These are phyloP conservation scores for Tetheella fluctuosa DNA, from an alignment of 2,888 invertebrate genomes.

Conservation along the genomic window DNA sequence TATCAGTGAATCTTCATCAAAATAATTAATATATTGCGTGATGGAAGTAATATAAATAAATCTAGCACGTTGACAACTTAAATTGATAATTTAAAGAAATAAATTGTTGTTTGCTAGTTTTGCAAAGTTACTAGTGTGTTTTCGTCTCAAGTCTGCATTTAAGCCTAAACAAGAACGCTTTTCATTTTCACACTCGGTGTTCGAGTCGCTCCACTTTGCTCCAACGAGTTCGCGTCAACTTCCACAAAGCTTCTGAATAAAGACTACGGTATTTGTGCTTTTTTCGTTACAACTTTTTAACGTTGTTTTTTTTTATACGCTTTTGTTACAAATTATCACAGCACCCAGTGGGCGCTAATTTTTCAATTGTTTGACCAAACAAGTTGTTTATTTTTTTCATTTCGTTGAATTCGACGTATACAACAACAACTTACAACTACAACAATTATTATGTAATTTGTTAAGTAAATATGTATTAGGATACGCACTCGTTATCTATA, in stretches of 20 bases:
- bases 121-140: constrained; percentile 43
- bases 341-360: constrained; percentile 30
- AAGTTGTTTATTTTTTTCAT: constrained; percentile 16
- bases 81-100: constrained; percentile 35
- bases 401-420: constrained; percentile 15
- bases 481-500: no score
- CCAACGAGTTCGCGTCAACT: constrained; percentile 51
- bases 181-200: constrained; percentile 59
- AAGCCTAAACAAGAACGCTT: constrained; percentile 56
- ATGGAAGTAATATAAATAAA: constrained; percentile 11
- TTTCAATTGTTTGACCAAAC: constrained; percentile 26
- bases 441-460: no score
- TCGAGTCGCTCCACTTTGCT: constrained; percentile 42
- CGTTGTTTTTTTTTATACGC: constrained; percentile 38
- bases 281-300: constrained; percentile 54
- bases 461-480: no score
- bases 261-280: constrained; percentile 58
- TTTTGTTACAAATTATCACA: constrained; percentile 40
- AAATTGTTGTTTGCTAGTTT: constrained; percentile 40
- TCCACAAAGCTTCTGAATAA: constrained; percentile 65
- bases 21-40: constrained; percentile 5
- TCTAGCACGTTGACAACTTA: constrained; percentile 29
- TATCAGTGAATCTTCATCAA: background rate
- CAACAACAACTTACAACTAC: background rate
- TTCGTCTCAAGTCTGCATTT: constrained; percentile 44